Evolutionary conservation across 1,140 invertebrate genomes (phyloP).

Genomic region (Drosophila lowei): DNA sequence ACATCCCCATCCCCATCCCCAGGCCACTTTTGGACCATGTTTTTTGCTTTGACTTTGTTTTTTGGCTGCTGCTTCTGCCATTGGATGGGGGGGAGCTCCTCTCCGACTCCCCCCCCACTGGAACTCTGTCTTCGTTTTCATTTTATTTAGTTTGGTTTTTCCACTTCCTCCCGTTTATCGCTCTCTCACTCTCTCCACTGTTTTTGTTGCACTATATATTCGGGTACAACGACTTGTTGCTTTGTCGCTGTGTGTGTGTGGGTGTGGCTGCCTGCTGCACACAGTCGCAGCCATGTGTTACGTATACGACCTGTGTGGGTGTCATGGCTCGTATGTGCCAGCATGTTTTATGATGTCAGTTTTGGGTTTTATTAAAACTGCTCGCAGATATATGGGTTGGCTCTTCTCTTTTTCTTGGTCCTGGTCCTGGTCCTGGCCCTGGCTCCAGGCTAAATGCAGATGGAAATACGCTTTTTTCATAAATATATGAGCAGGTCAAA

Average conservation of each 20-base stretch:
- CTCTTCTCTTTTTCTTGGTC: slow-evolving; percentile 13
- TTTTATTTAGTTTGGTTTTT: slow-evolving; percentile 64
- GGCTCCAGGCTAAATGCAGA: slow-evolving; percentile 56
- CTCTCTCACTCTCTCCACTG: slow-evolving; percentile 2
- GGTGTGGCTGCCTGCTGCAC: slow-evolving; percentile 61
- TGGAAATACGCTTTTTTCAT: slow-evolving; percentile 67
- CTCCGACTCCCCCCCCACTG: not conserved
- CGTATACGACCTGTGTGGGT: slow-evolving; percentile 72
- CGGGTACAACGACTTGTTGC: slow-evolving; percentile 81
- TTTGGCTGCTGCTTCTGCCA: slow-evolving; percentile 50
- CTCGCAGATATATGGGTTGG: slow-evolving; percentile 63
- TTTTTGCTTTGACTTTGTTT: slow-evolving; percentile 63
- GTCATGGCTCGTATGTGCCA: slow-evolving; percentile 64
- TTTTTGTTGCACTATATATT: slow-evolving; percentile 64
- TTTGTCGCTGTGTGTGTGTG: slow-evolving; percentile 64
- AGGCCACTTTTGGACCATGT: slow-evolving; percentile 30
- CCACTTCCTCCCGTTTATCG: slow-evolving; percentile 2
- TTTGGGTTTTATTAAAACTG: slow-evolving; percentile 81
- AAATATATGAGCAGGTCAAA: slow-evolving; percentile 74
- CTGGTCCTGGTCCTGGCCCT: not conserved
- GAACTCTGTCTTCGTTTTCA: slow-evolving; percentile 57
- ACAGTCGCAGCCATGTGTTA: slow-evolving; percentile 28
- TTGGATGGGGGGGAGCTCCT: slow-evolving; percentile 53
- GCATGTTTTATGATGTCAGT: slow-evolving; percentile 80
- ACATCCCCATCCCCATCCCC: too few species aligned